A percentile compares a stretch with the other conserved stretches of the same genome.
Conservation (phyloP, 2,113 vertebrate species). For the Engystomops pustulosus region DNA sequence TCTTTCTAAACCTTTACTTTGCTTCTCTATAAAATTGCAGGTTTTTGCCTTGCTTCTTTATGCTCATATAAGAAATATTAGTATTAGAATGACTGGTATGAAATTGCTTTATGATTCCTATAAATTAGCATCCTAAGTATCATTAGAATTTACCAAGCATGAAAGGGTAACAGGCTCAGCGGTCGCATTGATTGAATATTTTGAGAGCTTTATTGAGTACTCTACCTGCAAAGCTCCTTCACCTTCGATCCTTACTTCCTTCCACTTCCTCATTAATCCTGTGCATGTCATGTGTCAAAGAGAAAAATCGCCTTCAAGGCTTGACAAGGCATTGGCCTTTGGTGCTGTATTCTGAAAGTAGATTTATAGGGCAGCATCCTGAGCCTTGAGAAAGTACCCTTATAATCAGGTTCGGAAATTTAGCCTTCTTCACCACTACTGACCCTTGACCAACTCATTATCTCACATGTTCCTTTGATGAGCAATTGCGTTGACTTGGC, state of each 20-base stretch:
- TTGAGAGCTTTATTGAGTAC: constrained; percentile 37
- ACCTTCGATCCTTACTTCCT: constrained; percentile 45
- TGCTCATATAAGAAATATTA: neutral
- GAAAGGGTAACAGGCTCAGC: constrained; percentile 42
- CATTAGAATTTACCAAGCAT: constrained; percentile 38
- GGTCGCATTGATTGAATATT: constrained; percentile 39
- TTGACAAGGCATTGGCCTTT: constrained; percentile 50
- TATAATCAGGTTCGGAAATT: constrained; percentile 34
- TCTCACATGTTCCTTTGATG: neutral
- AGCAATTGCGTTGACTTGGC: neutral
- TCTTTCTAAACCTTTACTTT: neutral
- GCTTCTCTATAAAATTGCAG: neutral
- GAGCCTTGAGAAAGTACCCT: constrained; percentile 1
- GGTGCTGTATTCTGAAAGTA: constrained; percentile 5
- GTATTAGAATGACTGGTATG: neutral
- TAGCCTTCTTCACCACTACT: neutral
- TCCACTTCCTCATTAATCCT: constrained; percentile 50
- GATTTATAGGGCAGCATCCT: constrained; percentile 43
- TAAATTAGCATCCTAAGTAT: constrained; percentile 38
- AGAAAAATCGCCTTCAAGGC: constrained; percentile 41
- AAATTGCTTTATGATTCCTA: constrained; percentile 25
- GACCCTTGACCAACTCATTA: constrained; percentile 37
- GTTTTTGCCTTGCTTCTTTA: neutral
- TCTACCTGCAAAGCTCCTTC: constrained; percentile 46
- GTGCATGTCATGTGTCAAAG: constrained; percentile 24